Evolutionary conservation across 2,797 vertebrate species (phyloP).

Genomic region (Otus scops): DNA sequence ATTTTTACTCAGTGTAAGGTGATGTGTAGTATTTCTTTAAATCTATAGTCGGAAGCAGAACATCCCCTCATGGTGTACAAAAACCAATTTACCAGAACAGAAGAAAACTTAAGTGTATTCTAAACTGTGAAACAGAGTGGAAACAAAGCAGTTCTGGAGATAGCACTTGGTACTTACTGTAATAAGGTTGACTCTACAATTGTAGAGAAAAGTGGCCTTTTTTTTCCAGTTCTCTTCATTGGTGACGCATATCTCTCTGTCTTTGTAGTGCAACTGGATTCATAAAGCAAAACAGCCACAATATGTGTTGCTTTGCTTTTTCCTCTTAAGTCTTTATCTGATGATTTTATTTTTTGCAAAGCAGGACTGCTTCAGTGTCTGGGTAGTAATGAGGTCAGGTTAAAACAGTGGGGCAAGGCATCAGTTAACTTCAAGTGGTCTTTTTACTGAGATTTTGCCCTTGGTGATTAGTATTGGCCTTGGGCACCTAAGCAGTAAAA

Average conservation of each 20-base stretch:
- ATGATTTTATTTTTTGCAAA: neutral
- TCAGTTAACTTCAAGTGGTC: neutral
- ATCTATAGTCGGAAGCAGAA: constrained; percentile 32
- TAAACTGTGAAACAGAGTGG: constrained; percentile 1
- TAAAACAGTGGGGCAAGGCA: neutral
- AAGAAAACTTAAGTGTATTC: neutral
- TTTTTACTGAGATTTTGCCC: neutral
- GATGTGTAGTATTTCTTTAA: constrained; percentile 43
- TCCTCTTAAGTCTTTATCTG: neutral
- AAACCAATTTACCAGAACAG: constrained; percentile 53
- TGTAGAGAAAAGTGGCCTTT: neutral
- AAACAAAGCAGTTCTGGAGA: constrained; percentile 4
- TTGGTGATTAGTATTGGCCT: neutral
- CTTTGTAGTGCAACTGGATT: neutral
- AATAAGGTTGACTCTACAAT: neutral
- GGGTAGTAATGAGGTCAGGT: neutral
- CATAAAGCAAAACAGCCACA: neutral
- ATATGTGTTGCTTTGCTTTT: neutral
- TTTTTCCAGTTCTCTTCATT: neutral
- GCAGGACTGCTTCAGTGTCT: neutral
- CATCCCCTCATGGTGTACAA: neutral
- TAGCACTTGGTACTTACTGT: neutral
- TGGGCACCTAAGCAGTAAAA: neutral
- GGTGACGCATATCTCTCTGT: neutral
- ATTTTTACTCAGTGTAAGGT: constrained; percentile 57